Base-by-base conservation (phyloP, 1,140 invertebrate genomes). In the Neodiprion lecontei region DNA sequence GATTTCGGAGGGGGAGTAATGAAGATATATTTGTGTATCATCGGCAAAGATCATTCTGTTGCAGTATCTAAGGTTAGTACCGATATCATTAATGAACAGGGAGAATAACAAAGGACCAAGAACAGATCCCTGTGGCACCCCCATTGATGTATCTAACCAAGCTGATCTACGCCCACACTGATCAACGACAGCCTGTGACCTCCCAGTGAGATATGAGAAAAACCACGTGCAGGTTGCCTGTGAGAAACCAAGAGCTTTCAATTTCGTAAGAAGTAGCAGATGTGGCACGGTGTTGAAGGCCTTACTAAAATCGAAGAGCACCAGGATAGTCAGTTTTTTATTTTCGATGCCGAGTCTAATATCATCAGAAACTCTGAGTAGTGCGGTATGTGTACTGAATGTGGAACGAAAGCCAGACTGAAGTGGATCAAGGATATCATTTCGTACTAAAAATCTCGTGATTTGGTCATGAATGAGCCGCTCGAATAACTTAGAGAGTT, bases 261-360 rank as follows among this genome's bases (percentile, higher is more conserved):
- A 61, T 48, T 74, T 74, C 10, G 10, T 3, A 1, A 74, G 68
- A 21, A 74, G 53, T 1, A 50, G 5, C 5, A 12, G 7, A 69
- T 70, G 69, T 23, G 14, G 17, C 7, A 74, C 73, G 8, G 68
- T 65, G 21, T 74, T 61, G 23, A 74, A 74, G 17, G 73, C 73
- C 28, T 74, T 74, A 12, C 47, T 70, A 28, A 74, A 74, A 21
- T 21, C 17, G 17, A 21, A 21, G 17, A 21, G 17, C 17, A 21
- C 17, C 17, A 21, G 17, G 17, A 70, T 70, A 7, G 73, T 70
- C 2, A 74, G 47, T 7, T 23, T 9, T 1, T 28, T 50, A 14
- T 21, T 65, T 14, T 74, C 73, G 1, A 74, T 74, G 8, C 8
- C 68, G 5, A 11, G 72, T 47, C 73, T 74, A 9, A 28, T 21